Percentiles rank a stretch among this genome's conserved stretches.
These are phyloP conservation scores for Ichneumon xanthorius DNA, from an alignment of 2,888 invertebrate species.

Conservation along the genomic window DNA sequence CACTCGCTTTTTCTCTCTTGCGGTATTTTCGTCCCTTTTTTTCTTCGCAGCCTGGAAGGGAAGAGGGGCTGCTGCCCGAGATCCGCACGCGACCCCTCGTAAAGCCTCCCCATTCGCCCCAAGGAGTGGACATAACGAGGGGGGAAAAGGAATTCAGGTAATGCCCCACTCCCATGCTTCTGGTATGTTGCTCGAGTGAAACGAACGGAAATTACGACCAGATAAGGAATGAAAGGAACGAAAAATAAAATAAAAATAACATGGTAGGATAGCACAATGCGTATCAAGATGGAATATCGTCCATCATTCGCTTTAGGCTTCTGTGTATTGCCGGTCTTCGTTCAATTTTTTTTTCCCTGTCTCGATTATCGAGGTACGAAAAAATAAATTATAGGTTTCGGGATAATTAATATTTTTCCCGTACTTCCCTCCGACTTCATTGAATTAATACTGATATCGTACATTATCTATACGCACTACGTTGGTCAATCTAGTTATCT, in stretches of 20 bases:
- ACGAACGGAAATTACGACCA: slow-evolving; percentile 29
- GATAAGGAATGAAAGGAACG: slow-evolving; percentile 28
- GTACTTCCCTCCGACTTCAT: not conserved
- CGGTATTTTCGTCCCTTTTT: slow-evolving; percentile 6
- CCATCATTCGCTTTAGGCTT: slow-evolving; percentile 23
- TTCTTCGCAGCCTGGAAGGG: not conserved
- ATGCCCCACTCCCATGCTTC: slow-evolving; percentile 30
- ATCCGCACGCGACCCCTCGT: slow-evolving; percentile 37
- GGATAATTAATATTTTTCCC: slow-evolving; percentile 3
- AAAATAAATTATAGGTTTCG: not conserved
- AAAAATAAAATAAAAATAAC: slow-evolving; percentile 12
- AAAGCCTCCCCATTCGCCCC: slow-evolving; percentile 39
- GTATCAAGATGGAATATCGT: slow-evolving; percentile 31
- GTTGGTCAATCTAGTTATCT: slow-evolving; percentile 13
- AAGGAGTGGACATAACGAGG: slow-evolving; percentile 60
- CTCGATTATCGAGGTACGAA: not conserved
- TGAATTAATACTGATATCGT: not conserved
- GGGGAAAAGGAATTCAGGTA: slow-evolving; percentile 64
- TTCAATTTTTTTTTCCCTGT: slow-evolving; percentile 25
- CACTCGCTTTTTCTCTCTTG: not conserved
- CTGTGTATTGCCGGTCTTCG: slow-evolving; percentile 20
- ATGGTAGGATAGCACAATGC: not conserved
- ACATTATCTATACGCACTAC: not conserved
- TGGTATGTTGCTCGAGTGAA: slow-evolving; percentile 30
- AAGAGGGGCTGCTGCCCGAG: slow-evolving; percentile 3